Conservation (phyloP, 37 sponge, comb jelly and placozoan species). For the Eunapius fragilis region DNA sequence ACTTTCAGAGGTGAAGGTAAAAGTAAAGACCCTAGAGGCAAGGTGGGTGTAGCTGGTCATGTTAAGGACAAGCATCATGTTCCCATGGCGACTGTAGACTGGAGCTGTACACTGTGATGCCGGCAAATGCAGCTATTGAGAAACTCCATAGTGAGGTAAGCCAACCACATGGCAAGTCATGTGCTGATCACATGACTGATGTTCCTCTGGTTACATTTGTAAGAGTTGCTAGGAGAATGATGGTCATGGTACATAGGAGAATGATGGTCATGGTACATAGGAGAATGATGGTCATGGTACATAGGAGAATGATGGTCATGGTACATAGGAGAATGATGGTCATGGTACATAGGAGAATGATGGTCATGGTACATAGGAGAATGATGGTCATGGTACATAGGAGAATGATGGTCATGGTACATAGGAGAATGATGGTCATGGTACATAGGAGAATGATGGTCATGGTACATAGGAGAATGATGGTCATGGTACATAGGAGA, state of each 20-base stretch:
- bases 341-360: background rate
- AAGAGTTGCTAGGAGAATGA: background rate
- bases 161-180: background rate
- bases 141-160: conserved; percentile 17
- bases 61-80: background rate
- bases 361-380: too few species aligned
- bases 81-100: background rate
- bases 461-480: too few species aligned
- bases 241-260: too few species aligned
- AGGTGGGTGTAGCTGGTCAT: background rate
- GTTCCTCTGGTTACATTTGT: background rate
- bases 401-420: background rate
- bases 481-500: background rate
- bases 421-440: background rate
- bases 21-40: background rate
- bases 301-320: background rate
- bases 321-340: too few species aligned
- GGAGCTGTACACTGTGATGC: background rate
- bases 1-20: background rate
- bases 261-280: background rate
- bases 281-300: background rate
- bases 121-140: background rate
- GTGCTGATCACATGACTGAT: background rate
- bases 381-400: background rate
- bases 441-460: background rate